These are phyloP conservation scores for Melolontha melolontha DNA, from an alignment of 2,888 invertebrate species.

Conservation along the genomic window DNA sequence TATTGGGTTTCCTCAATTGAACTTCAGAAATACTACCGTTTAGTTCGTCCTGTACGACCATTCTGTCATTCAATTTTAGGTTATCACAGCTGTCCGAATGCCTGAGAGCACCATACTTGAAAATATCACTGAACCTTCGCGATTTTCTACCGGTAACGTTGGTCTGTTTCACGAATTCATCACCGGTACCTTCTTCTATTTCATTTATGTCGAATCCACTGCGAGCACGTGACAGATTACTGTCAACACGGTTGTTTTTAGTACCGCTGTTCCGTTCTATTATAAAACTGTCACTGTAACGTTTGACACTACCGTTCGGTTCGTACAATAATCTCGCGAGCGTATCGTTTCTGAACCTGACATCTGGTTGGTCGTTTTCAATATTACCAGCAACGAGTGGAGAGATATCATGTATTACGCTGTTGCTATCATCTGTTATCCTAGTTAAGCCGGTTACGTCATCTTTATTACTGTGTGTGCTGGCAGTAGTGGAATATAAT, in stretches of 20 bases:
- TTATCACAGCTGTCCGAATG: slow-evolving; percentile 57
- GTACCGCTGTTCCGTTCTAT: slow-evolving; percentile 49
- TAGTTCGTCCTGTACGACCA: slow-evolving; percentile 48
- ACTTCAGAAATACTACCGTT: slow-evolving; percentile 51
- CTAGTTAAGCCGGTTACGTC: slow-evolving; percentile 36
- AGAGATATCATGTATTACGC: slow-evolving; percentile 14
- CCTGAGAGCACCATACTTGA: slow-evolving; percentile 53
- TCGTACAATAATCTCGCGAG: slow-evolving; percentile 22
- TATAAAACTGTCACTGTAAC: slow-evolving; percentile 64
- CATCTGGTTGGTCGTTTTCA: slow-evolving; percentile 25
- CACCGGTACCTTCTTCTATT: slow-evolving; percentile 28
- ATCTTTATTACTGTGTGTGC: slow-evolving; percentile 32
- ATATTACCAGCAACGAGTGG: not conserved
- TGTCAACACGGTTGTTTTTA: slow-evolving; percentile 44
- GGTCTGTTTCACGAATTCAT: slow-evolving; percentile 42
- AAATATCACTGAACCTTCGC: slow-evolving; percentile 62
- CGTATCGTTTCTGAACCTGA: slow-evolving; percentile 29
- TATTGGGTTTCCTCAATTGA: slow-evolving; percentile 35
- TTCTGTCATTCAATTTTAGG: slow-evolving; percentile 53
- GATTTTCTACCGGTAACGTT: slow-evolving; percentile 51
- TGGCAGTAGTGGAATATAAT: not conserved
- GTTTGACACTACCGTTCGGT: slow-evolving; percentile 49
- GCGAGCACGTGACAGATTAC: slow-evolving; percentile 53
- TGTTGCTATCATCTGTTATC: slow-evolving; percentile 33
- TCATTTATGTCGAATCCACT: slow-evolving; percentile 58